Base-by-base conservation (phyloP, 2,113 vertebrate species). In the Tursiops truncatus region DNA sequence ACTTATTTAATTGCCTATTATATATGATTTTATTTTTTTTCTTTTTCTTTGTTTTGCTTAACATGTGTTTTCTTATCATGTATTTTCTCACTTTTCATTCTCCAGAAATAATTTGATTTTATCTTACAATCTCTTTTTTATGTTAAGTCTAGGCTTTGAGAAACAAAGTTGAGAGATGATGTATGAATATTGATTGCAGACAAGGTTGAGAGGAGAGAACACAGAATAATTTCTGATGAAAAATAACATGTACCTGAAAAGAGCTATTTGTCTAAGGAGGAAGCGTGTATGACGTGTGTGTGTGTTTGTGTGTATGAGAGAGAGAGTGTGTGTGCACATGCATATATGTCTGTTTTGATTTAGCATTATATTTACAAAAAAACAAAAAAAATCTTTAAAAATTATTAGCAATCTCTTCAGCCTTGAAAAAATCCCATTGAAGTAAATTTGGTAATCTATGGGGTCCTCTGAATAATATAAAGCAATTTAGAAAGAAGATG, bases 211-310 rank as follows among this genome's bases (percentile, higher is more conserved):
- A 97, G 71, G 56, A 97, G 50, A 97, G 85, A 83, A 50, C 80
- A 53, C 94, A 91, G 81, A 74, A 95, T 79, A 67, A 81, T 96
- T 95, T 89, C 90, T 41, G 96, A 76, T 96, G 91, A 97, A 97
- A 98, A 96, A 86, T 94, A 92, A 84, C 87, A 96, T 63, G 70
- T 84, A 96, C 93, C 53, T 92, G 58, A 58, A 97, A 92, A 93
- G 31, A 96, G 47, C 79, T 95, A 7, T 79, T 97, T 98, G 91
- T 96, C 80, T 47, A 91, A 73, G 68, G 79, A 96, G 74, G 95
- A 95, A 97, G 96, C 94, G 70, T 58, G 12, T n/a, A 50, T 96
- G 25, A 38, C 8, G 8, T 38, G 50, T 92, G 44, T 85, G 25
- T 15, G 65, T 53, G 56, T n/a, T 18, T 95, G 28, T 67, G 15